A percentile compares a stretch with the other conserved stretches of the same genome.
phyloP scores from a whole-genome alignment of 2,888 invertebrate genomes.

The Chrysolina oricalcia region DNA sequence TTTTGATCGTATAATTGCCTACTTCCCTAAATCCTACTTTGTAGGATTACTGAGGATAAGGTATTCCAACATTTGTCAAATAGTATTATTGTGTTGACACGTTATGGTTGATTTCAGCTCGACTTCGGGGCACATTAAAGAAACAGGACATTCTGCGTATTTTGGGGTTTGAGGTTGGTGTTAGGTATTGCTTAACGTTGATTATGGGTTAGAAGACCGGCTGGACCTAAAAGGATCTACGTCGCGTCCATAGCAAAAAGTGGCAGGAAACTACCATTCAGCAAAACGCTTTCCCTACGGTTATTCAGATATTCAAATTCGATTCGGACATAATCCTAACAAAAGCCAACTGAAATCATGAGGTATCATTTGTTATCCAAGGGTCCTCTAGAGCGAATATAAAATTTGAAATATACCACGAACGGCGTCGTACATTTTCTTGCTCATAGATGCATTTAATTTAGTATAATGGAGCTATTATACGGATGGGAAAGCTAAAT shows the following conservation, averaged over 20 bases:
- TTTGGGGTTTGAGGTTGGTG: not conserved
- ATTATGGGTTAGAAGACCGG: not conserved
- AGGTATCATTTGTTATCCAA: not conserved
- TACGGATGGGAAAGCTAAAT: not conserved
- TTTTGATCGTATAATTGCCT: too few species aligned
- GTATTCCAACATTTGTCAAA: too few species aligned
- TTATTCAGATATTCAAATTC: not conserved
- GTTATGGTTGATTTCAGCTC: not conserved
- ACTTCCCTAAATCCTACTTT: too few species aligned
- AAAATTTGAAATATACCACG: constrained; percentile 1
- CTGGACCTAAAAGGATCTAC: not conserved
- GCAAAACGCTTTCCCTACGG: not conserved
- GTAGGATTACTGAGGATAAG: too few species aligned
- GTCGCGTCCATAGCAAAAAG: not conserved
- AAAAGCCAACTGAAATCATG: not conserved
- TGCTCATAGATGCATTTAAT: constrained; percentile 21
- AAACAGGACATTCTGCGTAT: not conserved
- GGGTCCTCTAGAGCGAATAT: not conserved
- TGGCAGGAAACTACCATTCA: not conserved
- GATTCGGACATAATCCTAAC: not conserved
- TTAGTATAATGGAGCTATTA: constrained; percentile 32
- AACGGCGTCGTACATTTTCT: constrained; percentile 16
- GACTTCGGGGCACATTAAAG: not conserved
- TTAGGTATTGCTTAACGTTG: not conserved
- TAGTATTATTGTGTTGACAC: too few species aligned